phyloP scores from a whole-genome alignment of 2,113 vertebrate genomes.

The Dascyllus trimaculatus region DNA sequence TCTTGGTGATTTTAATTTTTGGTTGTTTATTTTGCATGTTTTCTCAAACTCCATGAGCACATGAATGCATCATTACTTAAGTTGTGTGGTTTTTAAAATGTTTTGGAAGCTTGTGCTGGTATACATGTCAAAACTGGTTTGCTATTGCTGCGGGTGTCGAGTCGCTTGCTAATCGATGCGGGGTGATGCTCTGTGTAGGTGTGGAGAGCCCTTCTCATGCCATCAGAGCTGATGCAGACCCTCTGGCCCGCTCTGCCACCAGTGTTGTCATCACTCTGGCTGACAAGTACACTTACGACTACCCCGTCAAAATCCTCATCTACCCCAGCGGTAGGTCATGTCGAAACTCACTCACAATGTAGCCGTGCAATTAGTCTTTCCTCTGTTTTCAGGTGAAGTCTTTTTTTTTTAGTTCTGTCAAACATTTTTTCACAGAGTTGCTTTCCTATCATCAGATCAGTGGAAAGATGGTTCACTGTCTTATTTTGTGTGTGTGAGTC shows the following conservation, averaged over 20 bases:
- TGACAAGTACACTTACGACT: slow-evolving; percentile 95
- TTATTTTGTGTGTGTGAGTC: slow-evolving; percentile 26
- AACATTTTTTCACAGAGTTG: too few species aligned
- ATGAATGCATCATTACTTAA: too few species aligned
- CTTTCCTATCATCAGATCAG: slow-evolving; percentile 54
- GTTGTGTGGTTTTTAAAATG: too few species aligned
- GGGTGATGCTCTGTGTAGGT: slow-evolving; percentile 81
- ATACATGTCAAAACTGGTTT: neutral
- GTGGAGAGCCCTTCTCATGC: slow-evolving; percentile 96
- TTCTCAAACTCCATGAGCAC: too few species aligned
- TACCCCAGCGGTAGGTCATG: slow-evolving; percentile 92
- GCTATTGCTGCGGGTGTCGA: neutral
- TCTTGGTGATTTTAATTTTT: too few species aligned
- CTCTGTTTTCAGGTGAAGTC: slow-evolving; percentile 21
- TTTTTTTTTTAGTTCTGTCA: neutral
- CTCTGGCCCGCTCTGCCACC: slow-evolving; percentile 89
- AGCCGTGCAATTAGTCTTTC: neutral
- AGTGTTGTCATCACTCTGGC: slow-evolving; percentile 93
- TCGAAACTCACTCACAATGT: slow-evolving; percentile 2
- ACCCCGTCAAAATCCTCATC: slow-evolving; percentile 93
- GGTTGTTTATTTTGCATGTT: too few species aligned
- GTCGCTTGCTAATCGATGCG: slow-evolving; percentile 37
- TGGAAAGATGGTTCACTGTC: slow-evolving; percentile 45
- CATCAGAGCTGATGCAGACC: slow-evolving; percentile 93
- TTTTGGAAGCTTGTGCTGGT: neutral